Base-by-base conservation (phyloP, 2,888 invertebrate genomes). In the Drosophila tanythrix region DNA sequence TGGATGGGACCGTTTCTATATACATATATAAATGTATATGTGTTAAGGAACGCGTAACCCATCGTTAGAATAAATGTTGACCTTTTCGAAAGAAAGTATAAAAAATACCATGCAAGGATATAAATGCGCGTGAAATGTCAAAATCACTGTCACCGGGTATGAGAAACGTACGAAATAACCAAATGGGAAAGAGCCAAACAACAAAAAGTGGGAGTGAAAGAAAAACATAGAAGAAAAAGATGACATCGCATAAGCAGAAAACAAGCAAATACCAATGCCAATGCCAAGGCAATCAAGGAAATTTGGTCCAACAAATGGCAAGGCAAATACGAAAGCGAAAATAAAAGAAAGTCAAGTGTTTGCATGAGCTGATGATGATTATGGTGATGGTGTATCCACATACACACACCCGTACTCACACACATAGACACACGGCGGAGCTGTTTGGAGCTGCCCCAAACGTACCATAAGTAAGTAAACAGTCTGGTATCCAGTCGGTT, bases 101-200 rank as follows among this genome's bases (percentile, higher is more conserved):
- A 57, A 62, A 52, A 66, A 67, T 62, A 70, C 65, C 63, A 69
- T 72, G 56, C 52, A 71, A 58, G 77, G 66, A 80, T 80, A 82
- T 78, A 88, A 85, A 77, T 76, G 88, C 88, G 85, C 85, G 88
- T 88, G 85, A 86, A 86, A 86, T 89, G 85, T 89, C 85, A 89
- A 86, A 86, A 86, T 85, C 85, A 84, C 88, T 77, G 88, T 70
- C 74, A 67, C 13, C 64, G 40, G 40, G 60, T 52, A 31, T 50
- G 48, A n/a, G 48, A 21, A 53, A 38, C 29, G 33, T 46, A 59
- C 11, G 6, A 57, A 31, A 57, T 40, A 40, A 57, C 10, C 29
- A 57, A 57, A 40, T 15, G 29, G 46, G 27, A 56, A 51, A 40
- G n/a, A n/a, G 38, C 8, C 33, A n/a, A 50, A 27, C 13, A 65